Conservation (phyloP, 2,113 vertebrate genomes). For the Vimba vimba region DNA sequence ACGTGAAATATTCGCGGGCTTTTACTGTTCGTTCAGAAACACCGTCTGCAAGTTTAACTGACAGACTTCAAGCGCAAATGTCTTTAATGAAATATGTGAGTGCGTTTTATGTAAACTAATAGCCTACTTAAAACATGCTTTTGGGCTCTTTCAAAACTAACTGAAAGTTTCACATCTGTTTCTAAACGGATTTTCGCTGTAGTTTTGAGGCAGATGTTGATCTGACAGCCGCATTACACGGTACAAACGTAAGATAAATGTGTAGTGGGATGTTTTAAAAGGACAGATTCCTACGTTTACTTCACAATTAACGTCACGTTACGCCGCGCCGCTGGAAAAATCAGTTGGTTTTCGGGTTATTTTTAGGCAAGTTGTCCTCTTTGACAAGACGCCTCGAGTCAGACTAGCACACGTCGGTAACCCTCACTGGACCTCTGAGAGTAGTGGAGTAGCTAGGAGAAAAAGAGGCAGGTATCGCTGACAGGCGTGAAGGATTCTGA, state of each 20-base stretch:
- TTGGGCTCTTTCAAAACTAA: not conserved
- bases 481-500: not conserved
- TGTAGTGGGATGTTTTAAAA: not conserved
- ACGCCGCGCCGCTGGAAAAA: constrained; percentile 8
- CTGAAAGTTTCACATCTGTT: not conserved
- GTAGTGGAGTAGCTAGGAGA: constrained; percentile 38
- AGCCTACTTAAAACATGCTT: not conserved
- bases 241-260: not conserved
- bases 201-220: constrained; percentile 21
- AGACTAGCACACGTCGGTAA: constrained; percentile 61
- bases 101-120: not conserved
- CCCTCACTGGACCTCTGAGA: constrained; percentile 53
- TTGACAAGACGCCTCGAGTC: constrained; percentile 62
- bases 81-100: not conserved
- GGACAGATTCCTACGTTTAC: not conserved
- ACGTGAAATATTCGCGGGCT: not conserved
- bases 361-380: constrained; percentile 61
- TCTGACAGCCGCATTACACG: not conserved
- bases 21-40: not conserved
- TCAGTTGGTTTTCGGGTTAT: constrained; percentile 35
- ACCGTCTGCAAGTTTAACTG: not conserved
- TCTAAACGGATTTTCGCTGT: not conserved
- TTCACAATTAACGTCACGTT: constrained; percentile 16
- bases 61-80: not conserved
- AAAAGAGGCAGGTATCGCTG: constrained; percentile 67